Percentiles rank a stretch among this genome's conserved stretches.
phyloP scores from a whole-genome alignment of 1,140 invertebrate species.

The Caerostris darwini region DNA sequence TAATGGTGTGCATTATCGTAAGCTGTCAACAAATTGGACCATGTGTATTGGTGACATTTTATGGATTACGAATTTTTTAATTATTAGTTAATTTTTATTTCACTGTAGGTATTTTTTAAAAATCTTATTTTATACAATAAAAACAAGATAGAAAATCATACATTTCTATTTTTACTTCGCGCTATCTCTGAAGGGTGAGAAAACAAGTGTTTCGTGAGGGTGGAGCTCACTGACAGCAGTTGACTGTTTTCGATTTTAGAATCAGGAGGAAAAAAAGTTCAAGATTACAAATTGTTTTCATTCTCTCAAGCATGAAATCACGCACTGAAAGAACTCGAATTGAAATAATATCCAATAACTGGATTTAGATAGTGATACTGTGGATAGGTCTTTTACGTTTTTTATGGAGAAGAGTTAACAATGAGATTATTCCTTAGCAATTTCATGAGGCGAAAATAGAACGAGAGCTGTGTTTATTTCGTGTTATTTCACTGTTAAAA shows the following conservation, averaged over 20 bases:
- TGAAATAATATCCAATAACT: neutral
- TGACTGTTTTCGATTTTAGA: neutral
- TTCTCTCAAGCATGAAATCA: conserved; percentile 21
- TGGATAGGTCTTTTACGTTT: neutral
- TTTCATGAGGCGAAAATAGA: no score
- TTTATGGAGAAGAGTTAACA: neutral
- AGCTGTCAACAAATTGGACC: no score
- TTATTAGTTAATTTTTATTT: no score
- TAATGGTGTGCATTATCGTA: no score
- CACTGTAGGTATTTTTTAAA: no score
- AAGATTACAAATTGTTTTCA: conserved; percentile 10
- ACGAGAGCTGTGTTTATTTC: no score
- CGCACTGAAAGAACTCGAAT: neutral
- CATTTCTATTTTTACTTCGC: neutral
- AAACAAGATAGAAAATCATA: no score
- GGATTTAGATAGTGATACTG: neutral
- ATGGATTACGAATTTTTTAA: no score
- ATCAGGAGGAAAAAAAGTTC: neutral
- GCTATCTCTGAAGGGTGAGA: neutral
- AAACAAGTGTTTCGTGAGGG: neutral
- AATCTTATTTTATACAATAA: no score
- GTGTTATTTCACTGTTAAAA: no score
- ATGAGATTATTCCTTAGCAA: no score
- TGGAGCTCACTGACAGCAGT: neutral
- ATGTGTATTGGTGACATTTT: no score